phyloP scores from a whole-genome alignment of 2,113 vertebrate species.

The Myxocyprinus asiaticus region DNA sequence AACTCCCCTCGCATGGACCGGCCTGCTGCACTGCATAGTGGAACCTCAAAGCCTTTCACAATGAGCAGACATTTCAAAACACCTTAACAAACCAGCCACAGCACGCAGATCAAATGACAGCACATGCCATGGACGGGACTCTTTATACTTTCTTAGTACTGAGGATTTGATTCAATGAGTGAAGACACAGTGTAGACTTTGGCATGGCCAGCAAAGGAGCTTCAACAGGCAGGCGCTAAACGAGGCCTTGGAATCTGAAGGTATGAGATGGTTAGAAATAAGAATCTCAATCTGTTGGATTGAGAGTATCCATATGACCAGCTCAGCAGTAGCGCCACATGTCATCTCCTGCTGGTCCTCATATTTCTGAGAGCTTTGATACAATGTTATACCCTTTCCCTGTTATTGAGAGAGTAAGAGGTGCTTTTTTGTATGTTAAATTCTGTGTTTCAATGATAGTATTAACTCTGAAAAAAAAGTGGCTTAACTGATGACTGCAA shows the following conservation, averaged over 20 bases:
- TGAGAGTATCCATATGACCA: not conserved
- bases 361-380: constrained; percentile 56
- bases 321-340: constrained; percentile 18
- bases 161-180: constrained; percentile 27
- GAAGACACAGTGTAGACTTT: constrained; percentile 7
- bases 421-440: constrained; percentile 50
- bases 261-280: not conserved
- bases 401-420: constrained; percentile 38
- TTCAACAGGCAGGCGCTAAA: not conserved
- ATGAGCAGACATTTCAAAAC: constrained; percentile 50
- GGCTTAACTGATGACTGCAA: not conserved
- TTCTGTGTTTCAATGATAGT: constrained; percentile 50
- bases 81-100: constrained; percentile 43
- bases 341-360: constrained; percentile 53
- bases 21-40: constrained; percentile 59
- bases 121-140: not conserved
- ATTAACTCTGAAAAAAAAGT: constrained; percentile 36
- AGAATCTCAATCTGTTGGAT: not conserved
- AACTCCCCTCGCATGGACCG: constrained; percentile 62
- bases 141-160: not conserved
- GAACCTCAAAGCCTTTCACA: constrained; percentile 60
- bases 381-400: constrained; percentile 52
- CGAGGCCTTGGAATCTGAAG: not conserved
- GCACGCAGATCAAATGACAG: constrained; percentile 3
- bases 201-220: not conserved